Evolutionary conservation across 2,113 vertebrate genomes (phyloP).

Genomic region (Prinia subflava): DNA sequence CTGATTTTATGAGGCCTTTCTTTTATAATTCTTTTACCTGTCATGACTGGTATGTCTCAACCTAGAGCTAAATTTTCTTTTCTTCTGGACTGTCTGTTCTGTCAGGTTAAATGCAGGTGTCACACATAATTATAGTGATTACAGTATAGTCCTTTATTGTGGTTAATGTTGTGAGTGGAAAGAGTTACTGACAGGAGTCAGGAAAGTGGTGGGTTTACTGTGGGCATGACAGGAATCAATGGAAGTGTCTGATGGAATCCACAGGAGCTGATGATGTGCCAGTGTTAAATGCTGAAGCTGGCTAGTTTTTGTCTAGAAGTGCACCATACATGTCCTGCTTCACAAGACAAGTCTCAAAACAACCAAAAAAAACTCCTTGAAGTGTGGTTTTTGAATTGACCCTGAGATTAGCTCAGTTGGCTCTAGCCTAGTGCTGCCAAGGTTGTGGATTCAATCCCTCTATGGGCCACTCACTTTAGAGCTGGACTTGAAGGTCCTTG

Average conservation of each 20-base stretch:
- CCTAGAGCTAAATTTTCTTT: neutral
- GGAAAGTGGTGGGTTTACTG: neutral
- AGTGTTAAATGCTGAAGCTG: neutral
- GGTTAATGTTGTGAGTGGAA: neutral
- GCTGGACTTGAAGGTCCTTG: neutral
- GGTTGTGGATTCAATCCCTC: neutral
- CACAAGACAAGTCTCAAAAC: neutral
- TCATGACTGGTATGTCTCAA: neutral
- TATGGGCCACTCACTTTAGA: neutral
- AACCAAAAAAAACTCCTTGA: neutral
- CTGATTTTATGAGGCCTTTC: neutral
- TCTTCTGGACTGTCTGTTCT: neutral
- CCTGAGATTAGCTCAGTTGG: neutral
- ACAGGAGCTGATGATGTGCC: neutral
- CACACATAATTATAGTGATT: neutral
- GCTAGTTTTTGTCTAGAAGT: neutral
- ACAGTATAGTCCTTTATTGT: neutral
- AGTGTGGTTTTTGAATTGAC: neutral
- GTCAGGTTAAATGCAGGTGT: neutral
- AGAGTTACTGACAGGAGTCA: neutral
- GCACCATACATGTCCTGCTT: neutral
- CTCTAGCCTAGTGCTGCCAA: fast-evolving
- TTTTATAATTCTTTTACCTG: neutral
- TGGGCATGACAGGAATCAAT: neutral
- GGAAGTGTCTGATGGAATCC: neutral